phyloP scores from a whole-genome alignment of 2,113 vertebrate genomes.

The Anhinga anhinga region DNA sequence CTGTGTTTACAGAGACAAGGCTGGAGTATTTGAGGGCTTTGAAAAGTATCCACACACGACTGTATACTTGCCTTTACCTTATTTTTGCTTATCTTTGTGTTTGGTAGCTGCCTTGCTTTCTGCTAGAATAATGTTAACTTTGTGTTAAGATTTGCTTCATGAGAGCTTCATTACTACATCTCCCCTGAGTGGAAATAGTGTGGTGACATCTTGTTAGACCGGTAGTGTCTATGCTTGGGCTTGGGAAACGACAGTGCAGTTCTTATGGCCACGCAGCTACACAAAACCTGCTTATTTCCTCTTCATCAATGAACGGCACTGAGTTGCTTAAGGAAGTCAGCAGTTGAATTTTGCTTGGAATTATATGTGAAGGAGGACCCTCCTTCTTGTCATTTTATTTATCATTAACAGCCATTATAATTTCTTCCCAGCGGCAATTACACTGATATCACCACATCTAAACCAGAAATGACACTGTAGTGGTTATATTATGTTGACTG shows the following conservation, averaged over 20 bases:
- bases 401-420: conserved; percentile 73
- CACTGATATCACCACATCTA: conserved; percentile 69
- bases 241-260: neutral
- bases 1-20: neutral
- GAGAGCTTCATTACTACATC: neutral
- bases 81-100: neutral
- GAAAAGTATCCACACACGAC: neutral
- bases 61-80: neutral
- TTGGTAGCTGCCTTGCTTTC: neutral
- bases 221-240: neutral
- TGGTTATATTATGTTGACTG: conserved; percentile 72
- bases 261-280: neutral
- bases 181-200: neutral
- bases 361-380: conserved; percentile 56
- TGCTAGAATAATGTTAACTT: neutral
- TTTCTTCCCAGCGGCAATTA: conserved; percentile 75
- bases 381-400: conserved; percentile 73
- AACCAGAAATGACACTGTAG: conserved; percentile 71
- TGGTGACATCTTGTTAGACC: neutral
- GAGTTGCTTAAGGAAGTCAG: conserved; percentile 5
- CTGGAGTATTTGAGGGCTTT: neutral
- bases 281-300: neutral
- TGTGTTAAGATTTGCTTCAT: neutral
- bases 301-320: neutral
- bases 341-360: conserved; percentile 13